Conservation (phyloP, 2,113 vertebrate genomes). For the Festucalex cinctus region DNA sequence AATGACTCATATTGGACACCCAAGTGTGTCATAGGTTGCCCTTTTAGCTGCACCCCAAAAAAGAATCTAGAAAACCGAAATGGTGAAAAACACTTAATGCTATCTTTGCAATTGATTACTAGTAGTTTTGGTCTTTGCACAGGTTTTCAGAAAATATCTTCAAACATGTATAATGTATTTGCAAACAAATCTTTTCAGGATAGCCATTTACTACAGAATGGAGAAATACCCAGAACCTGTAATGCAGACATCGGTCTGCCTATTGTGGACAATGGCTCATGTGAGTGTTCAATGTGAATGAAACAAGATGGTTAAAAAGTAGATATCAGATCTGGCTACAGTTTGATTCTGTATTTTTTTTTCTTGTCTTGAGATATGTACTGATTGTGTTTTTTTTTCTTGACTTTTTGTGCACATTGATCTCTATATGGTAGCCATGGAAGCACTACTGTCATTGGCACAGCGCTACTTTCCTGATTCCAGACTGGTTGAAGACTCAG, state of each 20-base stretch:
- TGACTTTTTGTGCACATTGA: not conserved
- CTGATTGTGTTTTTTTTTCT: not conserved
- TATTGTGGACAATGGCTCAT: conserved; percentile 53
- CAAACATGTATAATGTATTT: too few species aligned
- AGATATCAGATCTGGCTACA: not conserved
- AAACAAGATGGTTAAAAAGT: not conserved
- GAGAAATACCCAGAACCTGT: not conserved
- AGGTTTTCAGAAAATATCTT: too few species aligned
- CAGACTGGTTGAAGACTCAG: conserved; percentile 76
- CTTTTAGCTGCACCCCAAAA: too few species aligned
- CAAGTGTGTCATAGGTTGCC: too few species aligned
- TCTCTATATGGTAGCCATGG: conserved; percentile 56
- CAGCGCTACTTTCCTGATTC: conserved; percentile 70
- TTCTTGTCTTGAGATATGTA: not conserved
- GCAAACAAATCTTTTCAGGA: conserved; percentile 62
- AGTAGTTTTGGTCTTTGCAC: too few species aligned
- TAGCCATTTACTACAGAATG: conserved; percentile 51
- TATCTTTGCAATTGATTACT: too few species aligned
- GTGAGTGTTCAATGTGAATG: conserved; percentile 59
- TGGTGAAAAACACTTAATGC: too few species aligned
- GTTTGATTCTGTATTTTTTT: not conserved
- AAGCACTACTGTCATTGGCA: conserved; percentile 68
- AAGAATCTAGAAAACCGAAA: too few species aligned
- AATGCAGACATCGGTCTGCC: conserved; percentile 69
- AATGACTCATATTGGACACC: too few species aligned